phyloP scores from a whole-genome alignment of 2,113 vertebrate species.

The Beaufortia kweichowensis region DNA sequence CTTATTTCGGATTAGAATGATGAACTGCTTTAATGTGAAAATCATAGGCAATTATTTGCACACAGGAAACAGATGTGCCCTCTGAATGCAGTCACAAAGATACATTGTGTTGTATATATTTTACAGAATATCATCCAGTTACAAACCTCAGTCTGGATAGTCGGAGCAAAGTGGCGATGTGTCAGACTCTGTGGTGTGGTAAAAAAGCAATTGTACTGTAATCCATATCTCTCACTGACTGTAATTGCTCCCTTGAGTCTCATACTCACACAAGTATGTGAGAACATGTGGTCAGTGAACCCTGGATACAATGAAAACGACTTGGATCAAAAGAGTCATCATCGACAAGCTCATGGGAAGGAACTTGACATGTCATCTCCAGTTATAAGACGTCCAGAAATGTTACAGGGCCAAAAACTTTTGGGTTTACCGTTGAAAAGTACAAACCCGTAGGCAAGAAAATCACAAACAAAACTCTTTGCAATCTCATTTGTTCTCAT shows the following conservation, averaged over 20 bases:
- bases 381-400: conserved; percentile 52
- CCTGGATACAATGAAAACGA: conserved; percentile 55
- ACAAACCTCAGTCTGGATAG: conserved; percentile 13
- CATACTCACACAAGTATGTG: conserved; percentile 40
- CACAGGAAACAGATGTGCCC: conserved; percentile 6
- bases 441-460: neutral
- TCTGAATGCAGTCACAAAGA: conserved; percentile 4
- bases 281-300: conserved; percentile 52
- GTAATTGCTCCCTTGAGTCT: conserved; percentile 48
- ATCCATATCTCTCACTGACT: conserved; percentile 41
- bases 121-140: neutral
- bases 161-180: conserved; percentile 22
- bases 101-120: neutral
- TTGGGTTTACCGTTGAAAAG: neutral
- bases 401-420: conserved; percentile 31
- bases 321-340: conserved; percentile 58
- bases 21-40: conserved; percentile 3
- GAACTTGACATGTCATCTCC: conserved; percentile 60
- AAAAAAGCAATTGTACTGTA: conserved; percentile 41
- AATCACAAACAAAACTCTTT: no score
- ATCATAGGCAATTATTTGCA: conserved; percentile 10
- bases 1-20: conserved; percentile 8
- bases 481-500: no score
- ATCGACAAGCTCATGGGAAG: conserved; percentile 51
- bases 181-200: conserved; percentile 33